Conservation (phyloP, 2,113 vertebrate species). For the Barnardius zonarius region DNA sequence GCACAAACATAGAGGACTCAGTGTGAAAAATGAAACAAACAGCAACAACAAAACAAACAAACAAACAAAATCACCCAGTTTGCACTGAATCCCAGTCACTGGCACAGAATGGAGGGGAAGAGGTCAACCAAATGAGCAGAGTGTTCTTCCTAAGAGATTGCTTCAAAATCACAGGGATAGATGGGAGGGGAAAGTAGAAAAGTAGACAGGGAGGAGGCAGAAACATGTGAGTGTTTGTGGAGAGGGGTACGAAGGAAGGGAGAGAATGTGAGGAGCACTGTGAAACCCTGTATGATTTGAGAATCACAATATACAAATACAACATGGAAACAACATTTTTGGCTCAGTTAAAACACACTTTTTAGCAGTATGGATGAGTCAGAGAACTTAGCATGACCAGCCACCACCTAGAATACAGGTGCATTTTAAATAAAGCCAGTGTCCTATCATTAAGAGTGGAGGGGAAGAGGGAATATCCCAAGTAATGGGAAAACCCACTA, state of each 20-base stretch:
- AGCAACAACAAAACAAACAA: neutral
- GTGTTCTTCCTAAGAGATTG: neutral
- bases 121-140: neutral
- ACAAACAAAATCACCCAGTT: neutral
- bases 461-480: neutral
- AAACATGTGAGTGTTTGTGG: accelerated
- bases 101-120: neutral
- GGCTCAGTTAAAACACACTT: neutral
- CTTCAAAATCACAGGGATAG: neutral
- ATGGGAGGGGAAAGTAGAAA: neutral
- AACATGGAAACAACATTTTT: neutral
- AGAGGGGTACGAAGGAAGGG: neutral
- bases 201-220: neutral
- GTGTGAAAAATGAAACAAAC: neutral
- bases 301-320: neutral
- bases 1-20: too few relatives aligned
- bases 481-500: neutral
- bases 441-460: neutral
- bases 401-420: neutral
- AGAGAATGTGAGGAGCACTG: neutral
- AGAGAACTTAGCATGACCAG: too few relatives aligned
- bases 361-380: neutral
- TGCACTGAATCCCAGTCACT: neutral
- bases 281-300: neutral
- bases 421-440: neutral